phyloP scores from a whole-genome alignment of 2,888 invertebrate species.

The Augiades crinisus region DNA sequence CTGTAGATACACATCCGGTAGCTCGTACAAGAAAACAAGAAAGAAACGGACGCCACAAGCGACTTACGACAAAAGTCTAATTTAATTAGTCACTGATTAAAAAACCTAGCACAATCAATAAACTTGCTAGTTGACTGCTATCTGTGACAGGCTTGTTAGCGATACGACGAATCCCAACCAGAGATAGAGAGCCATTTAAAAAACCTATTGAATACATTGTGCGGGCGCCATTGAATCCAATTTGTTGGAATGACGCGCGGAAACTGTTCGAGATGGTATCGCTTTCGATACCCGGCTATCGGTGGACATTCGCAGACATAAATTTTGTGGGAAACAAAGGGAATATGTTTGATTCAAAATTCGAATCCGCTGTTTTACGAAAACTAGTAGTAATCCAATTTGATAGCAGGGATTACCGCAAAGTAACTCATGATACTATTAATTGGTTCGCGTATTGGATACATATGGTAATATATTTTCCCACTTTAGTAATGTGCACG shows the following conservation, averaged over 20 bases:
- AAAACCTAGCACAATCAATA: slow-evolving; percentile 5
- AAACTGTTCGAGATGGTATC: slow-evolving; percentile 29
- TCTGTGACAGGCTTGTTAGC: slow-evolving; percentile 15
- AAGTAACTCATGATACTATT: too few species aligned
- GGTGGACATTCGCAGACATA: slow-evolving; percentile 39
- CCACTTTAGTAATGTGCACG: too few species aligned
- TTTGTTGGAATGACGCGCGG: slow-evolving; percentile 50
- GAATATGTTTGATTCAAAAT: neutral
- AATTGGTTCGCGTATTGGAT: too few species aligned
- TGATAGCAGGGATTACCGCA: too few species aligned
- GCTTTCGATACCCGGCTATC: slow-evolving; percentile 26
- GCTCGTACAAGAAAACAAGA: neutral
- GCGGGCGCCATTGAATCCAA: slow-evolving; percentile 38
- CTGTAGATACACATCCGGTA: too few species aligned
- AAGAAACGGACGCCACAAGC: neutral
- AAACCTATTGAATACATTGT: slow-evolving; percentile 19
- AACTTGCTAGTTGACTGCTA: slow-evolving; percentile 3
- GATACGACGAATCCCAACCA: slow-evolving; percentile 3
- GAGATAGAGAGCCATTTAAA: slow-evolving; percentile 16
- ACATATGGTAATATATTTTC: too few species aligned
- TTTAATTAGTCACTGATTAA: slow-evolving; percentile 13
- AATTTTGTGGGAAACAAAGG: slow-evolving; percentile 30
- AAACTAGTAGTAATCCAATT: too few species aligned
- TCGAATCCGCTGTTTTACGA: too few species aligned
- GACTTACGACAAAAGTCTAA: neutral